Evolutionary conservation across 1,140 invertebrate genomes (phyloP).

Genomic region (Calycopis cecrops): DNA sequence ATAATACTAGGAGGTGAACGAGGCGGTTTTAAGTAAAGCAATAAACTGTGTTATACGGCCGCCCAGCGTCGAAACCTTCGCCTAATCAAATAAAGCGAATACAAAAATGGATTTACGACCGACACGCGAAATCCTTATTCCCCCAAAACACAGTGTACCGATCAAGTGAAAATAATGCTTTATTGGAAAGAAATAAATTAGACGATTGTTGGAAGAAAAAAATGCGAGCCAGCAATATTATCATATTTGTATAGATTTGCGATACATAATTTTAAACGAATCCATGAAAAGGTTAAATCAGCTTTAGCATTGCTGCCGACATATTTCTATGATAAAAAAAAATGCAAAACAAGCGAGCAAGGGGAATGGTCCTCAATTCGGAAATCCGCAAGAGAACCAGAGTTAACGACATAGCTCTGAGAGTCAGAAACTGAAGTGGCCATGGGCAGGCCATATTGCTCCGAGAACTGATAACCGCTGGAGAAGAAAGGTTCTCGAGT

Average conservation of each 20-base stretch:
- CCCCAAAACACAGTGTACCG: slow-evolving; percentile 23
- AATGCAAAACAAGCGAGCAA: too few species aligned
- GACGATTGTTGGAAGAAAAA: slow-evolving; percentile 1
- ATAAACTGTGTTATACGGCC: slow-evolving; percentile 32
- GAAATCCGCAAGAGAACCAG: too few species aligned
- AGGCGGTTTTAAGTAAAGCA: slow-evolving; percentile 34
- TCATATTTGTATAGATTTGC: background rate
- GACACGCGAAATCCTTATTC: slow-evolving; percentile 33
- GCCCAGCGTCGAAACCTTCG: slow-evolving; percentile 21
- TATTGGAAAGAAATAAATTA: slow-evolving; percentile 12
- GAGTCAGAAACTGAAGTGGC: too few species aligned
- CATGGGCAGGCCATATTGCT: too few species aligned
- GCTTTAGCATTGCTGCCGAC: too few species aligned
- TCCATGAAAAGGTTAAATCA: too few species aligned
- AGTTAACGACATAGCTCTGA: too few species aligned
- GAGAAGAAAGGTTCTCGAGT: too few species aligned
- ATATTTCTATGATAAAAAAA: too few species aligned
- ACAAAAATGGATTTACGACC: slow-evolving; percentile 40
- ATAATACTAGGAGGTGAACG: slow-evolving; percentile 8
- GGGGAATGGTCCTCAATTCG: too few species aligned
- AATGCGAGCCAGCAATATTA: background rate
- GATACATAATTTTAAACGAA: too few species aligned
- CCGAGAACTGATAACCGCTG: too few species aligned
- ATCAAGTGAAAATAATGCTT: slow-evolving; percentile 27
- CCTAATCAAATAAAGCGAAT: slow-evolving; percentile 43